These are phyloP conservation scores for Sinocyclocheilus grahami DNA, from an alignment of 2,113 vertebrate genomes.

Conservation along the genomic window DNA sequence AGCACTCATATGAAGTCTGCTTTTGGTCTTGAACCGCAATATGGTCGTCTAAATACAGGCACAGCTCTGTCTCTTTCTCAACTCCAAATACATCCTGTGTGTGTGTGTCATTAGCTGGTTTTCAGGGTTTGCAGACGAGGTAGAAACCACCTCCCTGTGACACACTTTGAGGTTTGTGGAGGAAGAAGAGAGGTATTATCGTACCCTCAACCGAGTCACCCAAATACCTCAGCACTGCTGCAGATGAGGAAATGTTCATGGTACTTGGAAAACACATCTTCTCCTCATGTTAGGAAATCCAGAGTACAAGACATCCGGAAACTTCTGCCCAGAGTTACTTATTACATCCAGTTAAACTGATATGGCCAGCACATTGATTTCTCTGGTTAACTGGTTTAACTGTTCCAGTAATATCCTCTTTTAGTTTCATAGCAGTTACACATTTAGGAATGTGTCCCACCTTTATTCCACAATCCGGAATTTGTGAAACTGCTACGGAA, in stretches of 20 bases:
- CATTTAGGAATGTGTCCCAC: neutral
- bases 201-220: slow-evolving; percentile 32
- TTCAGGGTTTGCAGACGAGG: slow-evolving; percentile 61
- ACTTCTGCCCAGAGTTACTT: neutral
- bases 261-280: slow-evolving; percentile 25
- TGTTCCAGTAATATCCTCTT: slow-evolving; percentile 17
- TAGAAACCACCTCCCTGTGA: slow-evolving; percentile 54
- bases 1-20: slow-evolving; percentile 34
- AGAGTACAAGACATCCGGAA: neutral
- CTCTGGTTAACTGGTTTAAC: slow-evolving; percentile 8
- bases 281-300: neutral
- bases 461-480: neutral
- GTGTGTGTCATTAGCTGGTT: slow-evolving; percentile 69
- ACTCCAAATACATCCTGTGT: slow-evolving; percentile 61
- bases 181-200: slow-evolving; percentile 42
- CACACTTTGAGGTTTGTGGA: slow-evolving; percentile 57
- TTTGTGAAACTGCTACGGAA: neutral
- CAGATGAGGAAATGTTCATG: slow-evolving; percentile 23
- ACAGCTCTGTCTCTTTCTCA: slow-evolving; percentile 52
- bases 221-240: slow-evolving; percentile 28
- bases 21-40: slow-evolving; percentile 56
- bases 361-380: slow-evolving; percentile 13
- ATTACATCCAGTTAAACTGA: neutral
- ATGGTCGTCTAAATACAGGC: slow-evolving; percentile 49
- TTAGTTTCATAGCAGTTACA: neutral